Evolutionary conservation across 2,888 invertebrate genomes (phyloP), one percentile per base, ranked within the genome.

Genomic region (Drosophila borealis): DNA sequence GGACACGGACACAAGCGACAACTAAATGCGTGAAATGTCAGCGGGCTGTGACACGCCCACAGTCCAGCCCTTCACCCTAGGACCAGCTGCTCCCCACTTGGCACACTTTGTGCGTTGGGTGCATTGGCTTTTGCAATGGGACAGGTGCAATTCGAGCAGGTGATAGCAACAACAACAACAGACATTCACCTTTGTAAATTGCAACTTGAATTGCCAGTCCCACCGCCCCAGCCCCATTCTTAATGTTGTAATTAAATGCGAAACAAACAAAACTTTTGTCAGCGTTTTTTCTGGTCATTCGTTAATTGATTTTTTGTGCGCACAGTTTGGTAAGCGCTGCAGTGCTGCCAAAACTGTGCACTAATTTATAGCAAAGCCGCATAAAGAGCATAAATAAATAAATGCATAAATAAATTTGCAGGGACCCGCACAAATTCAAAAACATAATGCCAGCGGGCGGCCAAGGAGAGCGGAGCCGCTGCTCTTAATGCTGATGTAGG

Each of bases 1-100:
- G 72, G 75, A 77, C 60, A 62, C n/a, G 56, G 14, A 55, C 56
- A 60, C 45, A 44, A 53, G 13, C 51, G 64, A 71, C 74, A 78
- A 63, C 78, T 67, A 67, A 78, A 74, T 65, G 78, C 74, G 74
- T 74, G 59, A 71, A 78, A 62, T 66, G 74, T 70, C 67, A 78
- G 65, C 74, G 51, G 39, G 49, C 42, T 60, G 65, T 49, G 62
- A 56, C 70, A 63, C 61, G 57, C 42, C 66, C 49, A n/a, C 25
- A 34, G 61, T 39, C 51, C 42, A 44, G 2, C 36, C 5, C 9
- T 10, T 13, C 46, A 2, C 4, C 29, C 29, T 8, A 8, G 8
- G 29, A 29, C 29, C 29, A 8, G 29, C 8, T 29, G 29, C 29
- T 8, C 48, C 55, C 25, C 33, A 45, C 46, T 71, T 72, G 67